Base-by-base conservation (phyloP, 1,140 invertebrate genomes). In the Orchestia grillus region DNA sequence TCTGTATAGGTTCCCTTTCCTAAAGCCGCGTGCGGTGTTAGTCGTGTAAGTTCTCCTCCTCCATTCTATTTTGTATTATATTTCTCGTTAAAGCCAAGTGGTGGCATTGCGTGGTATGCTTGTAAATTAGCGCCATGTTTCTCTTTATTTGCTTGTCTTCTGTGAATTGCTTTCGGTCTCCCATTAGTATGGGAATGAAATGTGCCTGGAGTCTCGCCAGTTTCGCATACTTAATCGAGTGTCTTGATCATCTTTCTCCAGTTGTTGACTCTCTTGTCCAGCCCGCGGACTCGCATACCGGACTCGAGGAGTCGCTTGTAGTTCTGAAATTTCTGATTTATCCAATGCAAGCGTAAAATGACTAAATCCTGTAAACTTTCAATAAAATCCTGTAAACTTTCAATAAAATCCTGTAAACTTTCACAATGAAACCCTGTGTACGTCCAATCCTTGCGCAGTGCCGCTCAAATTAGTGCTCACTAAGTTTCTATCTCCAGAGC, bases 41-140 rank as follows among this genome's bases (percentile, higher is more conserved):
- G 62, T 77, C 11, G 62, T 77, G 62, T 77, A 77, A 90, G 88
- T 15, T 90, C 88, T 90, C 11, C 19, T 47, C 41, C 19, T 45
- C 36, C 44, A 41, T 44, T n/a, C 0, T 11, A 16, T 94, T 94
- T 40, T 94, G 92, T 94, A 94, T 45, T 47, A 94, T 94, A 94
- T 47, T 94, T 94, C 92, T 94, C 44, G 92, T 94, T 94, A 45
- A 45, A 6, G 1, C 47, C 47, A 47, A 45, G 92, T 47, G 44
- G 44, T 94, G 92, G 92, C 92, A 94, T 94, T 94, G 88, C 41
- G 62, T 77, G 88, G 88, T 90, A 15, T 42, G 88, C 88, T 90
- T 90, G 88, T 90, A 42, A 77, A 90, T 42, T 90, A 42, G 88
- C 88, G 41, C 43, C 43, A 36, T 44, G 16, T 90, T 41, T 44